These are phyloP conservation scores for Alviniconcha strummeri DNA, from an alignment of 2,888 invertebrate genomes.

Conservation along the genomic window DNA sequence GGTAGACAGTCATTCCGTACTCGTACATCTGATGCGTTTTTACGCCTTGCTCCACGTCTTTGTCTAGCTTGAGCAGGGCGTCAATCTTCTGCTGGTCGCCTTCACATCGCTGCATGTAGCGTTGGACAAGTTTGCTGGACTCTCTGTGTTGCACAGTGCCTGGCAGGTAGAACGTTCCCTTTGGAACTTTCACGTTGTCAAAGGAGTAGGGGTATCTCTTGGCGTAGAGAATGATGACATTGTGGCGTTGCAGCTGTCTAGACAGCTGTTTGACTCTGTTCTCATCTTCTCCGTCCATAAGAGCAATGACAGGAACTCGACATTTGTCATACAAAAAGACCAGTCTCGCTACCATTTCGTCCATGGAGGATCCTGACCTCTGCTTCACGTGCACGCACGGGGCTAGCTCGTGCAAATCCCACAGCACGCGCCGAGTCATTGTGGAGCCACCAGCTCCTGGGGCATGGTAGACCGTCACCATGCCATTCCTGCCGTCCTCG, in stretches of 20 bases:
- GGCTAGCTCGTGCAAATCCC: slow-evolving; percentile 43
- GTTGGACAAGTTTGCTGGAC: slow-evolving; percentile 36
- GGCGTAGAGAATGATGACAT: slow-evolving; percentile 43
- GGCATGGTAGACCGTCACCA: slow-evolving; percentile 47
- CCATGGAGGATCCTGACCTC: slow-evolving; percentile 36
- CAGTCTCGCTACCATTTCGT: slow-evolving; percentile 40
- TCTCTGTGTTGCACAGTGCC: slow-evolving; percentile 44
- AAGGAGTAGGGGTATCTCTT: slow-evolving; percentile 42
- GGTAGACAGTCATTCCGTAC: slow-evolving; percentile 47
- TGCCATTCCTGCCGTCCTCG: slow-evolving; percentile 36
- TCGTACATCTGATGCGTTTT: slow-evolving; percentile 40
- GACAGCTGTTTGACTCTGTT: slow-evolving; percentile 39
- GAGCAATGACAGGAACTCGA: slow-evolving; percentile 42
- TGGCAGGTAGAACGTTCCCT: slow-evolving; percentile 37
- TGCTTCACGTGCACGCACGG: slow-evolving; percentile 50
- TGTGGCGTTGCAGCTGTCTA: slow-evolving; percentile 32
- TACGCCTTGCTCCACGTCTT: slow-evolving; percentile 2
- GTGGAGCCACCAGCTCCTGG: slow-evolving; percentile 56
- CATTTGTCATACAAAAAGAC: slow-evolving; percentile 46
- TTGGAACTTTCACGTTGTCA: neutral
- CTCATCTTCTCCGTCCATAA: slow-evolving; percentile 56
- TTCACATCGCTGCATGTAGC: slow-evolving; percentile 41
- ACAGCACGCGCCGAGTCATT: slow-evolving; percentile 48
- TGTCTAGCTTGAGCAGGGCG: neutral
- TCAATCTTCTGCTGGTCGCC: slow-evolving; percentile 22